A percentile compares a stretch with the other conserved stretches of the same genome.
Evolutionary conservation across 2,888 invertebrate genomes (phyloP).

Genomic region (Torymus tubicola): DNA sequence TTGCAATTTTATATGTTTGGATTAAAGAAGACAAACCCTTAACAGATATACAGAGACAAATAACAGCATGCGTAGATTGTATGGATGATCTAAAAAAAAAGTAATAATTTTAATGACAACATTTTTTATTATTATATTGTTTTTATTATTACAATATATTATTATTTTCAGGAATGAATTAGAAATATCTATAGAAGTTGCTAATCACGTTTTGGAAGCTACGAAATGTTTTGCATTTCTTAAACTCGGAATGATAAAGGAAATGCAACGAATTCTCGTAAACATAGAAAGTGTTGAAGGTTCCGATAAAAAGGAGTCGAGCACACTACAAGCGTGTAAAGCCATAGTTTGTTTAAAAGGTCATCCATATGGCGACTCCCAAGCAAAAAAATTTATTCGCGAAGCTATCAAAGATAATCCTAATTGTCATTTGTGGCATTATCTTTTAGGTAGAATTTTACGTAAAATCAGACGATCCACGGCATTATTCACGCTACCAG

Average conservation of each 20-base stretch:
- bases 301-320: neutral
- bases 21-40: neutral
- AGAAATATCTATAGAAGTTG: conserved; percentile 25
- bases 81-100: neutral
- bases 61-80: neutral
- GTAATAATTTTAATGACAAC: neutral
- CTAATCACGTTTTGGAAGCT: neutral
- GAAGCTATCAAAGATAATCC: conserved; percentile 24
- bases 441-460: conserved; percentile 20
- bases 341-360: conserved; percentile 8
- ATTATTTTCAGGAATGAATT: neutral
- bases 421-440: conserved; percentile 19
- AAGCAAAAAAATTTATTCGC: conserved; percentile 12
- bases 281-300: neutral
- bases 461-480: neutral
- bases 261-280: neutral
- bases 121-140: neutral
- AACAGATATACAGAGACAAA: neutral
- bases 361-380: neutral
- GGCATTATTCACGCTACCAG: neutral
- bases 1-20: neutral
- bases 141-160: neutral
- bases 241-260: neutral
- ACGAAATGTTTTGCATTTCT: conserved; percentile 26
- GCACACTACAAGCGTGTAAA: conserved; percentile 19